Base-by-base conservation (phyloP, 2,888 invertebrate genomes). In the Drosophila mayaguana region DNA sequence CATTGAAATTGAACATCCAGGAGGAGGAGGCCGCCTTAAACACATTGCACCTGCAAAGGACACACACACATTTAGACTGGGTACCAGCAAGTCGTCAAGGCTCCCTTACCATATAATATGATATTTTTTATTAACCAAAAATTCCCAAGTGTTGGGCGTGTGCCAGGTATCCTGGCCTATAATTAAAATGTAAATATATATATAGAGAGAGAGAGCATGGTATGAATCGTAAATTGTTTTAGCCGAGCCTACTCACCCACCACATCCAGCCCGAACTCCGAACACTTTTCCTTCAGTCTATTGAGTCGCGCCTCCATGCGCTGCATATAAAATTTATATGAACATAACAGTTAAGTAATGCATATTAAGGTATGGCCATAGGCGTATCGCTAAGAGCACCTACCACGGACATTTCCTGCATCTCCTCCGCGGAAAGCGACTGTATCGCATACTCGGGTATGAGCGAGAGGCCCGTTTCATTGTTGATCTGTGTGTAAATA, bases 1-100 rank as follows among this genome's bases (percentile, higher is more conserved):
- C 93, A 92, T 97, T 97, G 93, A 97, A 97, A 93, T 97, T 97
- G 93, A 97, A 97, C 96, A 97, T 97, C 97, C 97, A 97, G 0
- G 97, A 97, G 20, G 97, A 97, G n/a, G 97, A 97, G 3, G 96
- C 96, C 7, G 96, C 96, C 94, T 96, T 96, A 91, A 96, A 96
- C 72, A 96, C 95, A 90, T 96, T 96, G 91, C 96, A 96, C 95
- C 95, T 95, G 91, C 25, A 72, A 43, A n/a, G 22, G 1, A 38
- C 2, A 38, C 16, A 32, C 32, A 48, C 28, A n/a, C 46, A 22
- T 0, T 38, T 22, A 53, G 1, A 22, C 14, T 11, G 2, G 1
- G 8, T 28, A 2, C 5, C 16, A 20, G 43, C 5, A n/a, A n/a
- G 5, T 34, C 42, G 8, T 32, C 1, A 36, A 36, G 1, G 3